Evolutionary conservation across 2,888 invertebrate genomes (phyloP).

Genomic region (Incurvaria masculella): DNA sequence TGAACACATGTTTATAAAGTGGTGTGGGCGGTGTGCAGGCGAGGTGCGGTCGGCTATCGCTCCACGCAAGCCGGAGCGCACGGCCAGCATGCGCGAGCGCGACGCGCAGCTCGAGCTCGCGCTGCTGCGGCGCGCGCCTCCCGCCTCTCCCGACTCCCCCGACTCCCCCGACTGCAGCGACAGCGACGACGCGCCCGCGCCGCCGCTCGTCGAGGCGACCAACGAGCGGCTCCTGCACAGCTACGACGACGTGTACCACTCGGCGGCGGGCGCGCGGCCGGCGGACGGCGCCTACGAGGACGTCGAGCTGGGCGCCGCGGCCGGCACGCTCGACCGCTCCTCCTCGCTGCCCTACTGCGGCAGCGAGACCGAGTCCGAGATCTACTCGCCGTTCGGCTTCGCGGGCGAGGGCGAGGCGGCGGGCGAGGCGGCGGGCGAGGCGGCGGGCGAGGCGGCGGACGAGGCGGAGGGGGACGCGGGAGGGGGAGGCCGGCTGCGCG

Average conservation of each 20-base stretch:
- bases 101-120: conserved; percentile 64
- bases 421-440: conserved; percentile 33
- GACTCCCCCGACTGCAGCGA: conserved; percentile 60
- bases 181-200: conserved; percentile 43
- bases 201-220: conserved; percentile 40
- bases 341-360: conserved; percentile 78
- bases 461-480: conserved; percentile 41
- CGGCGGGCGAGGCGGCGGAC: conserved; percentile 30
- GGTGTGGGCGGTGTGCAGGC: conserved; percentile 45
- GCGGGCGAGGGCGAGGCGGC: conserved; percentile 61
- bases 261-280: conserved; percentile 45
- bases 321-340: conserved; percentile 57
- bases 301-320: conserved; percentile 44
- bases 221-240: conserved; percentile 46
- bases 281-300: conserved; percentile 63
- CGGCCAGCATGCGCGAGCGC: conserved; percentile 81
- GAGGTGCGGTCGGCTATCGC: conserved; percentile 80
- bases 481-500: conserved; percentile 64
- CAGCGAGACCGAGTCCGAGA: conserved; percentile 80
- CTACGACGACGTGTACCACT: conserved; percentile 50
- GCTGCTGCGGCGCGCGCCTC: conserved; percentile 45
- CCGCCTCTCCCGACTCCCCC: too few species aligned
- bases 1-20: too few species aligned
- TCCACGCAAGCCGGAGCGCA: conserved; percentile 80
- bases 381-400: conserved; percentile 79